Evolutionary conservation across 2,888 invertebrate species (phyloP).

Genomic region (Phymatocera aterrima): DNA sequence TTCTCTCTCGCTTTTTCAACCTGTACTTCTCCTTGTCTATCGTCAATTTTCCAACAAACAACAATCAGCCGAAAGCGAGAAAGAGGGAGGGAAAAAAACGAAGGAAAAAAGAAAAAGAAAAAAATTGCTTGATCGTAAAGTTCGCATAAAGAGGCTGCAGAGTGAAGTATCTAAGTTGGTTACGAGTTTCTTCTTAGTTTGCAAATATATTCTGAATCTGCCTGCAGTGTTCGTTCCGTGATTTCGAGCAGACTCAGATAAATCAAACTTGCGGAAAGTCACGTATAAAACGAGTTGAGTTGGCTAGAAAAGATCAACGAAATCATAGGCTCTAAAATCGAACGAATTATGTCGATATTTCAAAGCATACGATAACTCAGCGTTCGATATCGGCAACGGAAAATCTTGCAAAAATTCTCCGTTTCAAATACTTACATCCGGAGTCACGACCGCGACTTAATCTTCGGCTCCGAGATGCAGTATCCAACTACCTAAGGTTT

Average conservation of each 20-base stretch:
- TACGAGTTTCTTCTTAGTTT: constrained; percentile 10
- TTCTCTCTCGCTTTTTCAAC: neutral
- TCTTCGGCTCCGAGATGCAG: constrained; percentile 1
- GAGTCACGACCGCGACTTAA: constrained; percentile 29
- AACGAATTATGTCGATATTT: neutral
- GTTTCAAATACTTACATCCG: neutral
- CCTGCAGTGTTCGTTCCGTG: constrained; percentile 1
- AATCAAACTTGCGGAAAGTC: neutral
- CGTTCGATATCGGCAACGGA: neutral
- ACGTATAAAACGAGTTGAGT: neutral
- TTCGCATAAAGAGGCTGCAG: neutral
- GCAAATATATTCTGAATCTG: constrained; percentile 5
- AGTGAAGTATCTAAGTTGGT: neutral
- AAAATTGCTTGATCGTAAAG: neutral
- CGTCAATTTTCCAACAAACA: constrained; percentile 16
- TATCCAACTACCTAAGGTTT: neutral
- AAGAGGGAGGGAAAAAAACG: too few species aligned
- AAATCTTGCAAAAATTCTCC: neutral
- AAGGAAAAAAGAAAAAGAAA: neutral
- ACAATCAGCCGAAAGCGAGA: constrained; percentile 13
- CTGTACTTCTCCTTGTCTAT: neutral
- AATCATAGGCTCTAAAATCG: neutral
- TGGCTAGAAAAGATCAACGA: neutral
- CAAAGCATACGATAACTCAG: neutral
- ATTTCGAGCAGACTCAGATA: constrained; percentile 20